Base-by-base conservation (phyloP, 2,888 invertebrate species). In the Lordiphosa fenestrarum region DNA sequence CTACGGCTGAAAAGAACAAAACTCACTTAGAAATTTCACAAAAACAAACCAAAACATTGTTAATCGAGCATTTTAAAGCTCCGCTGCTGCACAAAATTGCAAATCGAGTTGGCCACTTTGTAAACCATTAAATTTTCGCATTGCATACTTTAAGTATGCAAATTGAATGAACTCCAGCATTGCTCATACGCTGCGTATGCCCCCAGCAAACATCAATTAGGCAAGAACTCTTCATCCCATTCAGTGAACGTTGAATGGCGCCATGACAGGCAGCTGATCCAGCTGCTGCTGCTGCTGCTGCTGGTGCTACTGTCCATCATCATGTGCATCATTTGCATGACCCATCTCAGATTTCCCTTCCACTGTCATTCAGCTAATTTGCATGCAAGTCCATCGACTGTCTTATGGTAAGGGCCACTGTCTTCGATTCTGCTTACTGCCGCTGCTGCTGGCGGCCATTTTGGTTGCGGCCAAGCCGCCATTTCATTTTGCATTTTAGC, bases 401-500 rank as follows among this genome's bases (percentile, higher is more conserved):
- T 12, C n/a, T 12, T 23, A 35, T 13, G 6, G 15, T 9, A 10
- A 37, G 25, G 25, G n/a, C 12, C 21, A 21, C 35, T 58, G 58
- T 61, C 44, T 59, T 35, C 23, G 48, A 42, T 42, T 52, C 37
- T 33, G 12, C 38, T 19, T 25, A 25, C 25, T 25, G 6, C 25
- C 25, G 6, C 25, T 25, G 25, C 52, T 51, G 38, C 54, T 23
- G 40, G 47, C 38, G 25, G 25, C 25, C 25, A 25, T 25, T 25
- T 25, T 25, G 25, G 6, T 25, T 25, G 6, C 6, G 25, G 25
- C 25, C 25, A 25, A 65, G 56, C 35, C 52, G 55, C 53, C 44
- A 46, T 56, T 76, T 61, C 72, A 64, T 71, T 72, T 59, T 72
- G 54, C 59, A 69, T 66, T 50, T 51, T 12, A 13, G 39, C 40